A percentile compares a stretch with the other conserved stretches of the same genome.
Conservation (phyloP, 2,888 invertebrate genomes). For the Schizotus pectinicornis region DNA sequence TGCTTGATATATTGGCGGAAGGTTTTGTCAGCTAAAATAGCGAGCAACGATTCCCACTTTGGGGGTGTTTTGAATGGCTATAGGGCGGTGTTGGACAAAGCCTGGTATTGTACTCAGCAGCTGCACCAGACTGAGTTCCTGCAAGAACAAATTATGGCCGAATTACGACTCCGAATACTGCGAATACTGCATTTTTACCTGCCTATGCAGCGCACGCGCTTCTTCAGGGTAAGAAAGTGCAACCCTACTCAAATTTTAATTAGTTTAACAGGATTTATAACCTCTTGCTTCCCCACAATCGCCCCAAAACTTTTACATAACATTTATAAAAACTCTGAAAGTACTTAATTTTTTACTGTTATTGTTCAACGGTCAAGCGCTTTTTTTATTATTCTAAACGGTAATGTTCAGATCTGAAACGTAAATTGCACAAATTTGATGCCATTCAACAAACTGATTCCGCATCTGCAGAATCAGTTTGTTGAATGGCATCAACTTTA, state of each 20-base stretch:
- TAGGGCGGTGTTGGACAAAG: conserved; percentile 56
- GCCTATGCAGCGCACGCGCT: conserved; percentile 4
- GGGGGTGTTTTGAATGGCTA: conserved; percentile 56
- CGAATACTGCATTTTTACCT: conserved; percentile 27
- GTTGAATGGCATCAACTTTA: too few relatives aligned
- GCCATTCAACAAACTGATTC: too few relatives aligned
- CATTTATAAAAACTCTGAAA: too few relatives aligned
- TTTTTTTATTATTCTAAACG: too few relatives aligned
- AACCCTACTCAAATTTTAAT: neutral
- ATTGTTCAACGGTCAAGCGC: too few relatives aligned
- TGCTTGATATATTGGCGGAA: conserved; percentile 55
- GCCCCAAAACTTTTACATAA: too few relatives aligned
- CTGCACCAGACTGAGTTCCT: conserved; percentile 51
- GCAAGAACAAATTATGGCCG: conserved; percentile 41
- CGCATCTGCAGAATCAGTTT: too few relatives aligned
- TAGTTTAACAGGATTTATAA: too few relatives aligned
- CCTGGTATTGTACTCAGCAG: conserved; percentile 54
- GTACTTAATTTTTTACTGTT: too few relatives aligned
- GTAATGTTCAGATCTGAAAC: too few relatives aligned
- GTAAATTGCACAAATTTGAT: too few relatives aligned
- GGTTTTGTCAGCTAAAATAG: conserved; percentile 58
- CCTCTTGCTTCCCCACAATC: too few relatives aligned
- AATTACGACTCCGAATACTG: conserved; percentile 27
- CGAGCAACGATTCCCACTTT: conserved; percentile 52
- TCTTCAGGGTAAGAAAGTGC: neutral